A percentile compares a stretch with the other conserved stretches of the same genome.
Conservation (phyloP, 2,797 vertebrate genomes). For the Sebastes flavidus region DNA sequence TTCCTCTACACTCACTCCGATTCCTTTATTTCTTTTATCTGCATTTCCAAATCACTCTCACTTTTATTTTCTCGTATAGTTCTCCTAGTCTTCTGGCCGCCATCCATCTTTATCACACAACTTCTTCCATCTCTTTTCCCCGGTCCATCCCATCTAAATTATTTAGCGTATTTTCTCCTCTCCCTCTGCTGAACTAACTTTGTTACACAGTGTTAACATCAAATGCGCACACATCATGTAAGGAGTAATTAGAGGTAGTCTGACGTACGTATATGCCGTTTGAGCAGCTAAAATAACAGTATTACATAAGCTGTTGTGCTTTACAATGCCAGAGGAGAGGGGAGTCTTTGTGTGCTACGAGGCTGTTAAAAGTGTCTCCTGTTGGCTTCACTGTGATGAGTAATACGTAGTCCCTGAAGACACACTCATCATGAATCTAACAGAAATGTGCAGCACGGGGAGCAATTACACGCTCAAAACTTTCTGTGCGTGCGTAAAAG, state of each 20-base stretch:
- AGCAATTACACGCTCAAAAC: slow-evolving; percentile 20
- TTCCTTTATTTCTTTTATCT: background rate
- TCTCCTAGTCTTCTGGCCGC: background rate
- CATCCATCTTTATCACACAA: slow-evolving; percentile 10
- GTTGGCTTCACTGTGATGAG: slow-evolving; percentile 41
- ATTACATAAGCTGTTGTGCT: slow-evolving; percentile 56
- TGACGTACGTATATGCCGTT: slow-evolving; percentile 26
- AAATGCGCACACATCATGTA: slow-evolving; percentile 28
- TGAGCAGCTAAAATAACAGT: slow-evolving; percentile 37
- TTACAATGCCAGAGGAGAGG: slow-evolving; percentile 6
- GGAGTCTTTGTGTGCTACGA: slow-evolving; percentile 14
- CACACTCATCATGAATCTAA: background rate
- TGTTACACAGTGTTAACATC: slow-evolving; percentile 23
- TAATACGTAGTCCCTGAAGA: slow-evolving; percentile 33
- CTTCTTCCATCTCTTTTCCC: slow-evolving; percentile 15
- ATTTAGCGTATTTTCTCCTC: slow-evolving; percentile 33
- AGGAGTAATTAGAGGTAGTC: slow-evolving; percentile 41
- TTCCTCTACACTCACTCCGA: background rate
- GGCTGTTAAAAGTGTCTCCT: slow-evolving; percentile 32
- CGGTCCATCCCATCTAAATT: slow-evolving; percentile 28
- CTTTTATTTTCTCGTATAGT: background rate
- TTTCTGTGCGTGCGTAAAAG: slow-evolving; percentile 13
- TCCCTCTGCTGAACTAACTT: slow-evolving; percentile 34
- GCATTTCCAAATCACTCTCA: background rate
- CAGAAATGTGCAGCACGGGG: background rate